These are phyloP conservation scores for Magallana nippona DNA, from an alignment of 2,888 invertebrate genomes.

Conservation along the genomic window DNA sequence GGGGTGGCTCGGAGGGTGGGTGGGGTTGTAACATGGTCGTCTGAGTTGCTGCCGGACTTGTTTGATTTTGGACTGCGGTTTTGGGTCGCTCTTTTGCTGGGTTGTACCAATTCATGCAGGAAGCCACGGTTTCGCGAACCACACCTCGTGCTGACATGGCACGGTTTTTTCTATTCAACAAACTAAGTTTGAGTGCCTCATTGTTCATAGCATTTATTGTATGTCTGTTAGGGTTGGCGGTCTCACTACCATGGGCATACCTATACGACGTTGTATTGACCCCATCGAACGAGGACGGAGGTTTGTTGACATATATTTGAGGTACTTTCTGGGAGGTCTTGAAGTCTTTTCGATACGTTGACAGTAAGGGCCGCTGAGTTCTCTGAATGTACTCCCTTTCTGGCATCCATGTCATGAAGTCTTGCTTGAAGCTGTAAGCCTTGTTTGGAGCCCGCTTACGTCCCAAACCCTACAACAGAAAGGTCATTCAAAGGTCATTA, in stretches of 20 bases:
- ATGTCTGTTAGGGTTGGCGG: slow-evolving; percentile 66
- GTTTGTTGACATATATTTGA: slow-evolving; percentile 69
- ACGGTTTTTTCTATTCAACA: slow-evolving; percentile 63
- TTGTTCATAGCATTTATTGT: slow-evolving; percentile 70
- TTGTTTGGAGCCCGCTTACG: slow-evolving; percentile 67
- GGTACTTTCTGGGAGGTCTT: slow-evolving; percentile 45
- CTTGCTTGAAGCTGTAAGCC: slow-evolving; percentile 68
- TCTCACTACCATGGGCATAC: slow-evolving; percentile 71
- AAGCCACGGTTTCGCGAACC: slow-evolving; percentile 70
- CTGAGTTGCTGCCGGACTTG: slow-evolving; percentile 22
- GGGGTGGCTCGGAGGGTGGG: slow-evolving; percentile 49
- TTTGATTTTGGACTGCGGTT: slow-evolving; percentile 20
- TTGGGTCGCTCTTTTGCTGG: slow-evolving; percentile 47
- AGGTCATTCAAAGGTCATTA: background rate
- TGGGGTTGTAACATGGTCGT: slow-evolving; percentile 44
- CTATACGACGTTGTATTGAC: slow-evolving; percentile 71
- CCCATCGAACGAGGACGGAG: slow-evolving; percentile 73
- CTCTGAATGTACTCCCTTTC: slow-evolving; percentile 65
- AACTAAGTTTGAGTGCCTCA: slow-evolving; percentile 66
- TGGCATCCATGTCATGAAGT: slow-evolving; percentile 75
- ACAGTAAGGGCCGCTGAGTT: slow-evolving; percentile 64
- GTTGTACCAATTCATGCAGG: slow-evolving; percentile 72
- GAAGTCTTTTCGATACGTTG: slow-evolving; percentile 73
- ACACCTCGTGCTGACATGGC: slow-evolving; percentile 62
- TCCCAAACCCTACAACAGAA: slow-evolving; percentile 73